Percentiles rank a stretch among this genome's conserved stretches.
Conservation (phyloP, 1,140 invertebrate genomes). For the Marisa cornuarietis region DNA sequence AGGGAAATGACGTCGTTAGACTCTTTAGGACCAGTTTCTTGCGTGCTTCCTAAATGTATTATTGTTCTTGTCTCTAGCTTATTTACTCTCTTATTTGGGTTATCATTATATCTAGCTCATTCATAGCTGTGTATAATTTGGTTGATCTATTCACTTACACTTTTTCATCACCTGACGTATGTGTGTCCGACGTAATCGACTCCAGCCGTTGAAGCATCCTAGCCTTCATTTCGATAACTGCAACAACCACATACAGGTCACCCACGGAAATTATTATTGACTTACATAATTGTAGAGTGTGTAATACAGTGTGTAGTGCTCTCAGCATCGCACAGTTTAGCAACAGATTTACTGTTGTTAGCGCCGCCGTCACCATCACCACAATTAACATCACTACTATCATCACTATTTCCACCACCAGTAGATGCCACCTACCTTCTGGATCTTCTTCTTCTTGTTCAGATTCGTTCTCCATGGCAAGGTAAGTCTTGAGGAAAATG, state of each 20-base stretch:
- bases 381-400: background rate
- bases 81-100: too few species aligned
- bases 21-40: too few species aligned
- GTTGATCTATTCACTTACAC: background rate
- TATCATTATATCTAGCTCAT: too few species aligned
- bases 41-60: too few species aligned
- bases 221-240: slow-evolving; percentile 34
- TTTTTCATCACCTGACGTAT: slow-evolving; percentile 27
- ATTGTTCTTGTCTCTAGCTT: too few species aligned
- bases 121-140: too few species aligned
- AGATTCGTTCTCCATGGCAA: slow-evolving; percentile 22
- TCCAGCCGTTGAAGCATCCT: slow-evolving; percentile 39
- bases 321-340: background rate
- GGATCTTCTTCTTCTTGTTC: slow-evolving; percentile 32
- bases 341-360: background rate
- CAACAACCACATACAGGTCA: slow-evolving; percentile 1
- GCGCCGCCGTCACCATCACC: background rate
- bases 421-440: slow-evolving; percentile 10
- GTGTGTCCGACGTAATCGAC: slow-evolving; percentile 39
- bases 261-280: background rate
- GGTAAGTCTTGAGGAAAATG: slow-evolving; percentile 38
- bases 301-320: background rate
- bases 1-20: too few species aligned
- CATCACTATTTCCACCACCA: background rate
- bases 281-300: too few species aligned